These are phyloP conservation scores for Petroica traversi DNA, from an alignment of 2,113 vertebrate genomes.

Conservation along the genomic window DNA sequence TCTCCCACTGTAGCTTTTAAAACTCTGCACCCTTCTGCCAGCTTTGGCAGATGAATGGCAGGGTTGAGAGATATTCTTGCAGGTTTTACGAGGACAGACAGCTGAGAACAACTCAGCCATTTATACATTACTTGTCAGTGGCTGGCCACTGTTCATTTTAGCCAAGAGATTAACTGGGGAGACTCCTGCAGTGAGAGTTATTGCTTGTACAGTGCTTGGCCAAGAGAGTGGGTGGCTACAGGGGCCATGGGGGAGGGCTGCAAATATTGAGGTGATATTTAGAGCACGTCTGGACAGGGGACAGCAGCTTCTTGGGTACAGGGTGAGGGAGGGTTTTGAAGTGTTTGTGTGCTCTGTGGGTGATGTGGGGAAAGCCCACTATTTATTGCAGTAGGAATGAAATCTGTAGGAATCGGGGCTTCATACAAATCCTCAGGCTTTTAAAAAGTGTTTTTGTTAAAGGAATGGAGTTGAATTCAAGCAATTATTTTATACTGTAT, in stretches of 20 bases:
- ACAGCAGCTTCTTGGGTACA: background rate
- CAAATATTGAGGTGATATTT: background rate
- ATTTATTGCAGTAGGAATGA: background rate
- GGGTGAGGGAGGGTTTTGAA: background rate
- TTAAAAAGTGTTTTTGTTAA: background rate
- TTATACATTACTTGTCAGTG: conserved; percentile 14
- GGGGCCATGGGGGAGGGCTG: background rate
- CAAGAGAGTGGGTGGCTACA: background rate
- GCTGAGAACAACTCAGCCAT: conserved; percentile 34
- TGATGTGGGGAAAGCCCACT: background rate
- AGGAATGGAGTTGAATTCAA: conserved; percentile 41
- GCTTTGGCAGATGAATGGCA: background rate
- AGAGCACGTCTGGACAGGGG: background rate
- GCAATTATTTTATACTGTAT: conserved; percentile 75
- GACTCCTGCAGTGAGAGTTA: background rate
- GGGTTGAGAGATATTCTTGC: background rate
- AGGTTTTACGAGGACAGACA: background rate
- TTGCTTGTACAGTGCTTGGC: background rate
- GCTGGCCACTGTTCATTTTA: conserved; percentile 54
- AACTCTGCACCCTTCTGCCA: background rate
- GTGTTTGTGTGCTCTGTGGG: background rate
- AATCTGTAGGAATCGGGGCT: background rate
- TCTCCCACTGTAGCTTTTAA: background rate
- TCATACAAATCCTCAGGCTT: conserved; percentile 55
- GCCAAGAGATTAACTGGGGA: background rate